Evolutionary conservation across 2,797 vertebrate genomes (phyloP).

Genomic region (Chelon labrosus): DNA sequence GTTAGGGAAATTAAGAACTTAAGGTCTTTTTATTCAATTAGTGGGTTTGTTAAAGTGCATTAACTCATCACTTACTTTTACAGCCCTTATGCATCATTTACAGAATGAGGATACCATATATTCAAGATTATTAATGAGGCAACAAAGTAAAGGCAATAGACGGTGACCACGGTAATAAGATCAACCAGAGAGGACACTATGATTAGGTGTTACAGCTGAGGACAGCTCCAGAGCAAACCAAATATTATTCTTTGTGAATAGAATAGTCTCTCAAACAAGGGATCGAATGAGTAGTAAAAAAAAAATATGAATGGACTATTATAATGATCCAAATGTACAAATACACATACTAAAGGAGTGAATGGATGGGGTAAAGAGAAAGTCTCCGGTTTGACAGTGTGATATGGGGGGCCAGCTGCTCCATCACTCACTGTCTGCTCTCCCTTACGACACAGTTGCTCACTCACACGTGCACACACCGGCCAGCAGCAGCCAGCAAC

Average conservation of each 20-base stretch:
- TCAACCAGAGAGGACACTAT: not conserved
- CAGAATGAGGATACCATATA: not conserved
- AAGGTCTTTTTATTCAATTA: constrained; percentile 4
- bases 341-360: not conserved
- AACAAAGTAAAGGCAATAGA: not conserved
- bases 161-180: not conserved
- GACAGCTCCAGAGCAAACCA: not conserved
- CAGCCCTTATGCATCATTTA: not conserved
- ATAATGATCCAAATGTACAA: too few relatives aligned
- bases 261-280: not conserved
- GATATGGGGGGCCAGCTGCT: constrained; percentile 61
- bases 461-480: not conserved
- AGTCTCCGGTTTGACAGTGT: constrained; percentile 48
- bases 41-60: not conserved
- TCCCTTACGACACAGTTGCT: constrained; percentile 15
- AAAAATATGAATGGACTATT: not conserved
- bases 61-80: not conserved
- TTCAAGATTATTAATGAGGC: not conserved
- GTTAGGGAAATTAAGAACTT: constrained; percentile 4
- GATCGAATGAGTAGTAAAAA: not conserved
- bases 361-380: not conserved
- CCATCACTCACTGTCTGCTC: constrained; percentile 33
- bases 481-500: constrained; percentile 16
- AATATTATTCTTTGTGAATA: too few relatives aligned
- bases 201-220: not conserved